Conservation (phyloP, 2,888 invertebrate genomes). For the Callinectes sapidus region DNA sequence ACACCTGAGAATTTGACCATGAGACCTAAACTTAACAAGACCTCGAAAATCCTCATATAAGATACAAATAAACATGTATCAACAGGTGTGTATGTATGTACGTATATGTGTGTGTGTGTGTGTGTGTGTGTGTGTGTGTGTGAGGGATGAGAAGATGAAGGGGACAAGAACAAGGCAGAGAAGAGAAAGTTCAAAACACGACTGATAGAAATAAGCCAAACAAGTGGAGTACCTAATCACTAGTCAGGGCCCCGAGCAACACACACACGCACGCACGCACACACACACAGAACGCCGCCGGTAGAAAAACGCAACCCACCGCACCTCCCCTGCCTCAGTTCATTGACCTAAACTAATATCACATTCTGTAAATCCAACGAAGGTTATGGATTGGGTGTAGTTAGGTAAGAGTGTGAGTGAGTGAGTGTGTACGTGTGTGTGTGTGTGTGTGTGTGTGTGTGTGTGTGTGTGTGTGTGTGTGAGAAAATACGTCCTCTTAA, state of each 20-base stretch:
- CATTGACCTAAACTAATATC: conserved; percentile 24
- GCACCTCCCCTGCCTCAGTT: conserved; percentile 9
- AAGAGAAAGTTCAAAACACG: too few species aligned
- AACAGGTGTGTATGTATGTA: not conserved
- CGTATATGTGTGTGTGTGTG: not conserved
- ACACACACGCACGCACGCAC: not conserved
- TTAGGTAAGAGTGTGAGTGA: not conserved
- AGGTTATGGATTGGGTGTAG: not conserved
- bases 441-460: too few species aligned
- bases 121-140: too few species aligned
- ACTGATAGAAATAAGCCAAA: too few species aligned
- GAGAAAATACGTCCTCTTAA: not conserved
- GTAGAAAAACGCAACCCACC: not conserved
- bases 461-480: too few species aligned
- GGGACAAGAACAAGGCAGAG: too few species aligned
- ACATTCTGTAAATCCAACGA: conserved; percentile 19
- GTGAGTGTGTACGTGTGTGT: too few species aligned
- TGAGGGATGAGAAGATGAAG: not conserved
- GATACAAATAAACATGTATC: too few species aligned
- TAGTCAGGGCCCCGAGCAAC: not conserved
- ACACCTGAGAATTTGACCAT: too few species aligned
- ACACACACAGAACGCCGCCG: not conserved
- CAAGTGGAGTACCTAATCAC: too few species aligned
- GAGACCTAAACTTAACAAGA: too few species aligned
- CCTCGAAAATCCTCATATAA: too few species aligned